phyloP scores from a whole-genome alignment of 2,797 vertebrate genomes.

The Phrynocephalus forsythii region DNA sequence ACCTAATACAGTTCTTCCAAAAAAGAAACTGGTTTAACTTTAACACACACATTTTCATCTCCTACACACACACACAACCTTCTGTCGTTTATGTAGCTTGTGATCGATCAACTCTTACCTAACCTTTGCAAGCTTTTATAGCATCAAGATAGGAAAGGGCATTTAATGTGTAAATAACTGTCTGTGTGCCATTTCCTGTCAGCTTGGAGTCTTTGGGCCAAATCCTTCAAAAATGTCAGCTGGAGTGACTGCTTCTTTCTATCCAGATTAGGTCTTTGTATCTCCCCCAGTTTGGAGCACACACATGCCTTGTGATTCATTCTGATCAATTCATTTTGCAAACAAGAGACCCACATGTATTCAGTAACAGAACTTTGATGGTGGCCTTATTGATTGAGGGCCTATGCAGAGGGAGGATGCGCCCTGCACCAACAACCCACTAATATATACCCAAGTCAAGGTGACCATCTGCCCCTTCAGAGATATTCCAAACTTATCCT shows the following conservation, averaged over 20 bases:
- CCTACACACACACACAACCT: background rate
- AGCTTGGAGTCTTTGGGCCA: conserved; percentile 36
- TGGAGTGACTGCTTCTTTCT: conserved; percentile 1
- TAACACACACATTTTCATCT: background rate
- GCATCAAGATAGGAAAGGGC: conserved; percentile 13
- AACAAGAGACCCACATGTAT: too few relatives aligned
- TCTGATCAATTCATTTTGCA: too few relatives aligned
- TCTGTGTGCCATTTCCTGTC: conserved; percentile 27
- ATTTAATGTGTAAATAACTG: conserved; percentile 16
- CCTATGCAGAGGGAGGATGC: background rate
- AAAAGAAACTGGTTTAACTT: background rate
- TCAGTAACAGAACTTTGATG: background rate
- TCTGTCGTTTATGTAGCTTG: conserved; percentile 30
- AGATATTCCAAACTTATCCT: too few relatives aligned
- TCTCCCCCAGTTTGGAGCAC: background rate
- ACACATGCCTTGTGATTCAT: background rate
- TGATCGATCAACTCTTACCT: conserved; percentile 20
- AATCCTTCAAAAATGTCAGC: conserved; percentile 17
- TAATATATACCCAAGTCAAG: too few relatives aligned
- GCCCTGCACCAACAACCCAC: too few relatives aligned
- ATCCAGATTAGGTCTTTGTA: background rate
- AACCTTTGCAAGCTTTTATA: conserved; percentile 41
- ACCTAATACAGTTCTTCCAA: conserved; percentile 25
- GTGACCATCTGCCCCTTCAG: too few relatives aligned
- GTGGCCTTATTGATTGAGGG: background rate